A percentile compares a stretch with the other conserved stretches of the same genome.
These are phyloP conservation scores for Liparis tanakae DNA, from an alignment of 2,797 vertebrate species.

Conservation along the genomic window DNA sequence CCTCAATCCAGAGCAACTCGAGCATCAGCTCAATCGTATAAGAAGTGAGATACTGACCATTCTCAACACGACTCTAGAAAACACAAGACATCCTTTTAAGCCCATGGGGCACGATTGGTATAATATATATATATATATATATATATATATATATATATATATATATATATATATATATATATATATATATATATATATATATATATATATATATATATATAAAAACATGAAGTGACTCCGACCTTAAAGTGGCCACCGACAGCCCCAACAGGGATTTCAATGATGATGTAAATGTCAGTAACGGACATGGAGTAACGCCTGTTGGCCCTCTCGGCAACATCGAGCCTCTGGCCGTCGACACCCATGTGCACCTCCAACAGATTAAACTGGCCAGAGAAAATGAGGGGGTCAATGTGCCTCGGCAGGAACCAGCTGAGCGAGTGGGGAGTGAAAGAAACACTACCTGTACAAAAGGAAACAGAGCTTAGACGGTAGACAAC, in stretches of 20 bases:
- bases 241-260: conserved; percentile 85
- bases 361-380: conserved; percentile 80
- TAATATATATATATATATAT: no score
- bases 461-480: conserved; percentile 67
- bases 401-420: conserved; percentile 67
- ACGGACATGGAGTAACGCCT: conserved; percentile 70
- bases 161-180: no score
- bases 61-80: conserved; percentile 67
- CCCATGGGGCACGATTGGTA: no score
- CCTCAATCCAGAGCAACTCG: conserved; percentile 77
- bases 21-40: conserved; percentile 76
- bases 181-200: no score
- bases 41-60: conserved; percentile 51
- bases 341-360: conserved; percentile 76
- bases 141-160: no score
- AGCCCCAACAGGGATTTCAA: conserved; percentile 83
- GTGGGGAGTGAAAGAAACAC: conserved; percentile 62
- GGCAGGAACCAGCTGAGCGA: conserved; percentile 85
- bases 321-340: conserved; percentile 64
- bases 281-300: conserved; percentile 50
- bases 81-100: background rate
- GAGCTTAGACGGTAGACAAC: background rate
- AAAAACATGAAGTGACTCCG: background rate
- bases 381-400: conserved; percentile 60
- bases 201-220: no score